These are phyloP conservation scores for Eudasyphora cyanicolor DNA, from an alignment of 2,888 invertebrate species.

Conservation along the genomic window DNA sequence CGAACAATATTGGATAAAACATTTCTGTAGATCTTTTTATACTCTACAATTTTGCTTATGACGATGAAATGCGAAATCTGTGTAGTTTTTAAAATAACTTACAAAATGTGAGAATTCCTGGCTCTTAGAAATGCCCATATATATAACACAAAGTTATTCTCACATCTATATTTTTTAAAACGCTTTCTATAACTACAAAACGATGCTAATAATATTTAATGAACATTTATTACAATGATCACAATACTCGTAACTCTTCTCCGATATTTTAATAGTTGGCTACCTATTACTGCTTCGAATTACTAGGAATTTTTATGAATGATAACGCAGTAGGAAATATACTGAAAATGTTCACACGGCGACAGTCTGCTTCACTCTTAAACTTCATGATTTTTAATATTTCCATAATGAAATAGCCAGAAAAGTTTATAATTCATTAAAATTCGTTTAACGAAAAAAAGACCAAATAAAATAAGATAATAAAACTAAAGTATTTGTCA, in stretches of 20 bases:
- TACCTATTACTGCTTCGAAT: background rate
- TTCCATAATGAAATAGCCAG: background rate
- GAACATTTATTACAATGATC: conserved; percentile 8
- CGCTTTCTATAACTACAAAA: no score
- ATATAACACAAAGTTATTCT: no score
- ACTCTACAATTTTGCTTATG: no score
- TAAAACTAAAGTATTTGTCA: conserved; percentile 9
- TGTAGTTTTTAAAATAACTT: no score
- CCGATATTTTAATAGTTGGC: background rate
- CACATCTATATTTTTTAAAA: no score
- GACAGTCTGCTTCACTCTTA: background rate
- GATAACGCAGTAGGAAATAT: conserved; percentile 3
- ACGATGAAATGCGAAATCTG: no score
- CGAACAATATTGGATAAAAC: no score
- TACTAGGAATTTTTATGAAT: background rate
- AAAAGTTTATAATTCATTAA: conserved; percentile 3
- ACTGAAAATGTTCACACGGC: background rate
- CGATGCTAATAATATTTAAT: no score
- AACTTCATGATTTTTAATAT: background rate
- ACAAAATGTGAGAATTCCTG: no score
- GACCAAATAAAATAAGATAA: background rate
- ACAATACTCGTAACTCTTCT: background rate
- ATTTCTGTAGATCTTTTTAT: no score
- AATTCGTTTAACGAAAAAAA: background rate
- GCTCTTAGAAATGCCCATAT: no score